Percentiles rank a stretch among this genome's conserved stretches.
phyloP scores from a whole-genome alignment of 2,888 invertebrate species.

The Phrixothrix hirtus region DNA sequence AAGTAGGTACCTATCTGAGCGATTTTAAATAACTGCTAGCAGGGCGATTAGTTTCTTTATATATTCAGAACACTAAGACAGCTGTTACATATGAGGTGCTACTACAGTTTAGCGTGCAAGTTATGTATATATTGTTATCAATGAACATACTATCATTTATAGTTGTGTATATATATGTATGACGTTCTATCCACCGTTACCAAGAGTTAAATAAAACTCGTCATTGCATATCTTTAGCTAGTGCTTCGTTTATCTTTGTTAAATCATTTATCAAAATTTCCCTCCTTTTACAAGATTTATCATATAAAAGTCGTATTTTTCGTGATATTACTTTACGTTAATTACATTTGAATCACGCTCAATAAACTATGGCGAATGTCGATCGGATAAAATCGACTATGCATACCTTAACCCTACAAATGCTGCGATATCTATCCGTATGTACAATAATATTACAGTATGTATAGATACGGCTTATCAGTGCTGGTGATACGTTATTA shows the following conservation, averaged over 20 bases:
- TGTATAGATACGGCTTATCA: constrained; percentile 42
- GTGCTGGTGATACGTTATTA: constrained; percentile 30
- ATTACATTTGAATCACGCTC: constrained; percentile 41
- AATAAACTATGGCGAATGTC: constrained; percentile 35
- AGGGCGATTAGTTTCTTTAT: constrained; percentile 53
- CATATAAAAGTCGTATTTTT: constrained; percentile 53
- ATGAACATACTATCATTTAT: constrained; percentile 52
- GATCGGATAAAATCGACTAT: constrained; percentile 34
- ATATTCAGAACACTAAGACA: constrained; percentile 55
- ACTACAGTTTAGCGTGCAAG: constrained; percentile 54
- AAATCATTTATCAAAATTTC: constrained; percentile 57
- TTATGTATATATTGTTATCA: constrained; percentile 50
- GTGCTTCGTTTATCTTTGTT: constrained; percentile 53
- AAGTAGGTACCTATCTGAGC: no score
- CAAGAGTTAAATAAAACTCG: constrained; percentile 52
- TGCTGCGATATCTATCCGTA: constrained; percentile 47
- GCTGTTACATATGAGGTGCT: constrained; percentile 55
- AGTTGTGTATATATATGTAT: constrained; percentile 42
- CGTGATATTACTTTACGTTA: constrained; percentile 55
- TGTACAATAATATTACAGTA: constrained; percentile 52
- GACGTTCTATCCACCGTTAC: constrained; percentile 32
- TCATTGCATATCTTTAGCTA: constrained; percentile 43
- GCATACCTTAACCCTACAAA: constrained; percentile 39
- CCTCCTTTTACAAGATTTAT: constrained; percentile 52
- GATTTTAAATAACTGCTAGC: no score